Base-by-base conservation (phyloP, 2,797 vertebrate species). In the Micromesistius poutassou region DNA sequence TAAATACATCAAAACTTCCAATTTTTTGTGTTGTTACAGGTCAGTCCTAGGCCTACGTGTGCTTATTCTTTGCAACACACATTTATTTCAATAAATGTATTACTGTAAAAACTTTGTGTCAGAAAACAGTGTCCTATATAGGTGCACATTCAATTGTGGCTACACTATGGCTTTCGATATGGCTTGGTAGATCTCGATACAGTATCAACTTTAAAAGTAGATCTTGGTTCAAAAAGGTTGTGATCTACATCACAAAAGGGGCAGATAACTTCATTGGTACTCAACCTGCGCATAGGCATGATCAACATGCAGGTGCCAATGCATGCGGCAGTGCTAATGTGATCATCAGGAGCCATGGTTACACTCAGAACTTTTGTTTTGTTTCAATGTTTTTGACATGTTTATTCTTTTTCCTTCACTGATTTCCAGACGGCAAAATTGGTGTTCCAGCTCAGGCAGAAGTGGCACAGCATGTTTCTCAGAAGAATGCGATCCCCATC, bases 391-490 rank as follows among this genome's bases (percentile, higher is more conserved):
- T 70, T 14, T 70, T 5, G 25, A 14, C 28, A 33, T 71, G 1
- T 40, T n/a, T 73, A 0, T 71, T 0, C 33, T 76, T 14, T 73
- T 75, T 89, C n/a, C 33, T 66, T 25, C 25, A 66, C n/a, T 66
- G n/a, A 66, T 66, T 66, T n/a, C 78, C 85, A 99, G 97, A 92
- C 89, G 85, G 96, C 97, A 80, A 92, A 75, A 78, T 92, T 95
- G 80, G 87, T 97, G 84, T 93, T 95, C 68, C 94, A 97, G 74
- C 93, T 99, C 68, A 95, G 96, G 76, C 95, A 97, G 81, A 98
- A 96, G 86, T 99, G 97, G 97, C 95, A 97, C n/a, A 95, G 92
- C 79, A 88, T 99, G 83, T 97, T 99, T 88, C 87, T 96, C 80
- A 94, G 95, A 70, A 93, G 94, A 77, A 96, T 98, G 89, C 93